Conservation (phyloP, 2,888 invertebrate species). For the Pyrochroa serraticornis region DNA sequence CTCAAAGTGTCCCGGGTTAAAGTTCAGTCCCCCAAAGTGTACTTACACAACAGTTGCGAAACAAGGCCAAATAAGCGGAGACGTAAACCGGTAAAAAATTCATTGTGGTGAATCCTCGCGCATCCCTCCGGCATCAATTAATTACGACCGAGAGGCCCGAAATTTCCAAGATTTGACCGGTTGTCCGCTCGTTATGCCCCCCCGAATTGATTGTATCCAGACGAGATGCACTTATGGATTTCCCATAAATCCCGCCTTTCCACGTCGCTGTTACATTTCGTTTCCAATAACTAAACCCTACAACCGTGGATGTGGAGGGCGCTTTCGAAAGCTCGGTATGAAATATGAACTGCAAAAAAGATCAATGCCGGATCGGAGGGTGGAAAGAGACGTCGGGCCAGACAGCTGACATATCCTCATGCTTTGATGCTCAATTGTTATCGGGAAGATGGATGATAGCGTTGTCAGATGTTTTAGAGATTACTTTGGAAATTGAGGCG, state of each 20-base stretch:
- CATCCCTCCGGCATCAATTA: no score
- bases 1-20: no score
- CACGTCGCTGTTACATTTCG: slow-evolving; percentile 30
- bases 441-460: slow-evolving; percentile 37
- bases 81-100: no score
- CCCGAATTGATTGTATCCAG: slow-evolving; percentile 7
- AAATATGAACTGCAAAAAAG: slow-evolving; percentile 39
- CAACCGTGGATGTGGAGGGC: slow-evolving; percentile 15
- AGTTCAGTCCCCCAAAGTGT: no score
- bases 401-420: slow-evolving; percentile 38
- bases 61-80: no score
- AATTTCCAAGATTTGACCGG: background rate
- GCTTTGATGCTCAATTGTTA: slow-evolving; percentile 37
- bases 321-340: slow-evolving; percentile 17
- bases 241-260: slow-evolving; percentile 27
- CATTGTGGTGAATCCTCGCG: no score
- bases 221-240: slow-evolving; percentile 23
- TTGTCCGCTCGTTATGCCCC: background rate
- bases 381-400: slow-evolving; percentile 29
- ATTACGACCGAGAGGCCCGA: no score
- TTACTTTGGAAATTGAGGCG: slow-evolving; percentile 32
- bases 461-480: slow-evolving; percentile 29
- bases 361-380: slow-evolving; percentile 29
- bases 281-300: slow-evolving; percentile 26
- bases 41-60: no score